These are phyloP conservation scores for Pollenia griseotomentosa DNA, from an alignment of 2,888 invertebrate species.

Conservation along the genomic window DNA sequence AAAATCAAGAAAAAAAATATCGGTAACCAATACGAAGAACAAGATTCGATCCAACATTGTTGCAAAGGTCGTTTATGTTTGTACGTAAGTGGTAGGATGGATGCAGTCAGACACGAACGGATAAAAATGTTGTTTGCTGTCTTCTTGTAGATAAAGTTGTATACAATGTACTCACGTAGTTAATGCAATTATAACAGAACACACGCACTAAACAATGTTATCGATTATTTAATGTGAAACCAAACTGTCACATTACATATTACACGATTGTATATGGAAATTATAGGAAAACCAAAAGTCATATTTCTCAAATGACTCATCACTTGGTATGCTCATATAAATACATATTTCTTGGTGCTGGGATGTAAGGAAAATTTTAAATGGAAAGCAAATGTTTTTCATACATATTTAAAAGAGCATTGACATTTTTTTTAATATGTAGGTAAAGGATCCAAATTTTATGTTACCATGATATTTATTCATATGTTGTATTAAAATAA, in stretches of 20 bases:
- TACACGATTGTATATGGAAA: neutral
- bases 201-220: slow-evolving; percentile 2
- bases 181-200: slow-evolving; percentile 51
- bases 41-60: slow-evolving; percentile 45
- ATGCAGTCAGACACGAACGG: neutral
- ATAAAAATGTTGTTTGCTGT: neutral
- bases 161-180: slow-evolving; percentile 51
- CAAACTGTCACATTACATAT: slow-evolving; percentile 43
- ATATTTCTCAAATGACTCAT: slow-evolving; percentile 35
- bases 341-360: neutral
- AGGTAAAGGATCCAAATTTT: too few relatives aligned
- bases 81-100: slow-evolving; percentile 19
- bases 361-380: slow-evolving; percentile 4
- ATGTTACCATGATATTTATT: too few relatives aligned
- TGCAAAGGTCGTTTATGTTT: slow-evolving; percentile 55
- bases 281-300: neutral
- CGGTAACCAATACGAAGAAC: slow-evolving; percentile 21
- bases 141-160: slow-evolving; percentile 47
- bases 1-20: slow-evolving; percentile 5
- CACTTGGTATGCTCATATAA: neutral
- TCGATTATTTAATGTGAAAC: slow-evolving; percentile 41
- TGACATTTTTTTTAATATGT: too few relatives aligned
- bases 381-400: neutral
- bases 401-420: too few relatives aligned
- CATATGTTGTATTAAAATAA: too few relatives aligned